Conservation (phyloP, 2,888 invertebrate species). For the Ennomos erosarius region DNA sequence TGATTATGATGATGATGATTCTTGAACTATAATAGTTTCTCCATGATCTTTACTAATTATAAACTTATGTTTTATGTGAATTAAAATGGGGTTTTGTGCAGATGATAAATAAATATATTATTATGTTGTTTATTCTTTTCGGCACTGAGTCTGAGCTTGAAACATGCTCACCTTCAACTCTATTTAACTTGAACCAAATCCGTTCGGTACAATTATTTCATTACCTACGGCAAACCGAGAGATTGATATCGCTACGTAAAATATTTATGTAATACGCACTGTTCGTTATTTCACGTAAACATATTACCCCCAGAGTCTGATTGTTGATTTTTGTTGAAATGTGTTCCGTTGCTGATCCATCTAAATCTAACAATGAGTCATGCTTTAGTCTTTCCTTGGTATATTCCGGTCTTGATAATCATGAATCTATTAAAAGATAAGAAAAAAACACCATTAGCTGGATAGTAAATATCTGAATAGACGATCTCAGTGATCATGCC, state of each 20-base stretch:
- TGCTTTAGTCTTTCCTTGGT: conserved; percentile 31
- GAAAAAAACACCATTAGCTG: conserved; percentile 20
- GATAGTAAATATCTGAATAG: conserved; percentile 11
- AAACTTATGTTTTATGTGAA: no score
- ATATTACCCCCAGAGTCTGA: conserved; percentile 39
- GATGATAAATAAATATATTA: no score
- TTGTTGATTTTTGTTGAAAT: conserved; percentile 60
- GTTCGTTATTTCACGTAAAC: conserved; percentile 49
- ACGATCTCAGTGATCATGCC: conserved; percentile 11
- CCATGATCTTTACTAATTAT: no score
- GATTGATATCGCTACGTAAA: conserved; percentile 33
- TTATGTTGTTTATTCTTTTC: conserved; percentile 6
- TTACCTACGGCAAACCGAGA: conserved; percentile 28
- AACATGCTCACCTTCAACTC: conserved; percentile 24
- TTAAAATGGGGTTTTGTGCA: no score
- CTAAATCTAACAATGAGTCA: conserved; percentile 55
- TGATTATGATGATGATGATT: no score
- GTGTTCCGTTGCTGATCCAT: conserved; percentile 50
- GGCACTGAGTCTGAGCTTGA: conserved; percentile 5
- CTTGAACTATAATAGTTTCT: no score
- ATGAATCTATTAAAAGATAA: conserved; percentile 10
- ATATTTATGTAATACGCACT: conserved; percentile 42
- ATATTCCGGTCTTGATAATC: conserved; percentile 19
- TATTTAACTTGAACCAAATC: conserved; percentile 18
- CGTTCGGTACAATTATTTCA: conserved; percentile 23